phyloP scores from a whole-genome alignment of 2,797 vertebrate species.

The Dryobates pubescens region DNA sequence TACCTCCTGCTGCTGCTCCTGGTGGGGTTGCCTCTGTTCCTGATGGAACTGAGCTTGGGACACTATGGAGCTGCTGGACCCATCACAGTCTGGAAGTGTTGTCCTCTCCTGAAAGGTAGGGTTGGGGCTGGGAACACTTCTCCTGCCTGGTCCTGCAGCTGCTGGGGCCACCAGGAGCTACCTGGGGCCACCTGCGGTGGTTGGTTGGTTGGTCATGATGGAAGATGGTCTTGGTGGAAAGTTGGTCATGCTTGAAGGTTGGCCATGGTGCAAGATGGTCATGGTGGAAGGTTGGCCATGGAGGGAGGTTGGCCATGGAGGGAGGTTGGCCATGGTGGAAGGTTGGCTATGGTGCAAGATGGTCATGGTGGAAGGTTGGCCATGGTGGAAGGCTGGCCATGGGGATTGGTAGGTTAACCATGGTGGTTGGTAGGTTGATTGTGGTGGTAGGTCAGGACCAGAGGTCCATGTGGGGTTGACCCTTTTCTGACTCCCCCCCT shows the following conservation, averaged over 20 bases:
- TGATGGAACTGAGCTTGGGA: slow-evolving; percentile 89
- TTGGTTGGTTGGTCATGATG: rapidly evolving
- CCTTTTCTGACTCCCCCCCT: background rate
- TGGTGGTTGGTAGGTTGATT: too few species aligned
- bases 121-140: background rate
- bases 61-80: slow-evolving; percentile 85
- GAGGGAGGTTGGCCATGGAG: too few species aligned
- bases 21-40: slow-evolving; percentile 85
- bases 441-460: too few species aligned
- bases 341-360: too few species aligned
- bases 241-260: too few species aligned
- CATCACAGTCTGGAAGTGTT: slow-evolving; percentile 89
- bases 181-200: background rate
- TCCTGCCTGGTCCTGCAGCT: background rate
- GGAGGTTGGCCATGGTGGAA: too few species aligned
- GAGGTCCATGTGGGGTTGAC: background rate
- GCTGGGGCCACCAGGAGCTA: background rate
- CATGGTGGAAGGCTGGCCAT: too few species aligned
- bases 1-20: slow-evolving; percentile 88
- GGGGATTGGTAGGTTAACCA: too few species aligned
- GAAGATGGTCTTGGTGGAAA: too few species aligned
- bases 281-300: too few species aligned
- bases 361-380: too few species aligned
- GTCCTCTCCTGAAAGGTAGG: slow-evolving; percentile 85
- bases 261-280: too few species aligned